Conservation (phyloP, 2,888 invertebrate genomes). For the Drosophila koepferae region DNA sequence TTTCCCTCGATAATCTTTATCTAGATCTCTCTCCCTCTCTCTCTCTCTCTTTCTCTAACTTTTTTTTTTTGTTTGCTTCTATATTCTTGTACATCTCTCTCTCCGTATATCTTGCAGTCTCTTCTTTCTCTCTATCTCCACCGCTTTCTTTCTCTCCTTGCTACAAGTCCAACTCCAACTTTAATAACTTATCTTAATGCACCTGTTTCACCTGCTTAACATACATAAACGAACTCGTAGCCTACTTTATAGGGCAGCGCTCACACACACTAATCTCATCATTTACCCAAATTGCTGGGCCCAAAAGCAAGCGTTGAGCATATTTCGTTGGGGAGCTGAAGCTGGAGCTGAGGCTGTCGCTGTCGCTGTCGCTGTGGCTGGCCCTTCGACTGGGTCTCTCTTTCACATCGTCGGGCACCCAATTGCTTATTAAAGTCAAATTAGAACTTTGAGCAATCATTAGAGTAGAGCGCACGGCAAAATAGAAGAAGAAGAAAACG, state of each 20-base stretch:
- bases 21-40: neutral
- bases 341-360: neutral
- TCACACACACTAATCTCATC: neutral
- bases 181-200: neutral
- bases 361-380: neutral
- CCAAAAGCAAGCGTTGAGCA: constrained; percentile 6
- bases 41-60: too few relatives aligned
- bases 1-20: too few relatives aligned
- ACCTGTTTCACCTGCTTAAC: constrained; percentile 2
- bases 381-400: constrained; percentile 9
- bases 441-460: constrained; percentile 64
- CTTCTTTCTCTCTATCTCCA: neutral
- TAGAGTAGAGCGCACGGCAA: constrained; percentile 17
- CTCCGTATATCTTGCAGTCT: too few relatives aligned
- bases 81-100: neutral
- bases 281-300: constrained; percentile 18
- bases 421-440: constrained; percentile 74
- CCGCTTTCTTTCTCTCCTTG: too few relatives aligned
- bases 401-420: constrained; percentile 47
- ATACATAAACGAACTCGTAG: neutral
- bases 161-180: too few relatives aligned
- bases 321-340: constrained; percentile 1
- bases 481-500: neutral
- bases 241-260: constrained; percentile 28
- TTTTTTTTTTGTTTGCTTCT: neutral